Evolutionary conservation across 2,113 vertebrate genomes (phyloP), one percentile per base, ranked within the genome.

Genomic region (Physeter macrocephalus): DNA sequence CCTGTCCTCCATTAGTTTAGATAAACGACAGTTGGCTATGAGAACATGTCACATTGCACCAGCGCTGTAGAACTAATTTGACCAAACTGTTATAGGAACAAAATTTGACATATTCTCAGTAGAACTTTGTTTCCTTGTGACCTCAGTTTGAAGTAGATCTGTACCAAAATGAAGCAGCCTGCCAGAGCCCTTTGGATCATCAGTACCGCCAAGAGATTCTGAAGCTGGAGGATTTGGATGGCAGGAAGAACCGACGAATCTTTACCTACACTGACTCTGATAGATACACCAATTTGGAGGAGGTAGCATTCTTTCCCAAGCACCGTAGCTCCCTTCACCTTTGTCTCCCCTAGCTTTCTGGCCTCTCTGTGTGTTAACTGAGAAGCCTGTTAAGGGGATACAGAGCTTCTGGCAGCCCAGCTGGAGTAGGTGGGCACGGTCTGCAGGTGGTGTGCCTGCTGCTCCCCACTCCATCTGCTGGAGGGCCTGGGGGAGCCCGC

Each of bases 181-280:
- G 99, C 97, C 99, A 99, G 97, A 99, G 98, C 10, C 99, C 99
- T 17, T 98, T 99, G 98, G 99, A 99, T 94, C 98, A 97, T 39
- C 99, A 99, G 96, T 99, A 99, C 97, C 99, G 97, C 5, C 96
- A 98, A 66, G 99, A 99, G 59, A 98, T 99, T 93, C 82, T 97
- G 90, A 98, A 99, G 67, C 97, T 99, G 97, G 99, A 98, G 94
- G 98, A 92, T 84, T 91, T 98, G 0, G 99, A 99, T 21, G 98
- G 99, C 27, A 98, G 98, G 86, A 99, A 97, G 72, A 99, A 99
- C 97, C 92, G 4, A 80, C 99, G 99, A 21, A 99, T 99, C 96
- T 99, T 99, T 95, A 99, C 99, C 20, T 99, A 99, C 98, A 99
- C 99, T 0, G 99, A 99, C 93, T 99, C 99, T 0, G 99, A 99